A percentile compares a stretch with the other conserved stretches of the same genome.
phyloP scores from a whole-genome alignment of 2,113 vertebrate genomes.

The Irena cyanogastra region DNA sequence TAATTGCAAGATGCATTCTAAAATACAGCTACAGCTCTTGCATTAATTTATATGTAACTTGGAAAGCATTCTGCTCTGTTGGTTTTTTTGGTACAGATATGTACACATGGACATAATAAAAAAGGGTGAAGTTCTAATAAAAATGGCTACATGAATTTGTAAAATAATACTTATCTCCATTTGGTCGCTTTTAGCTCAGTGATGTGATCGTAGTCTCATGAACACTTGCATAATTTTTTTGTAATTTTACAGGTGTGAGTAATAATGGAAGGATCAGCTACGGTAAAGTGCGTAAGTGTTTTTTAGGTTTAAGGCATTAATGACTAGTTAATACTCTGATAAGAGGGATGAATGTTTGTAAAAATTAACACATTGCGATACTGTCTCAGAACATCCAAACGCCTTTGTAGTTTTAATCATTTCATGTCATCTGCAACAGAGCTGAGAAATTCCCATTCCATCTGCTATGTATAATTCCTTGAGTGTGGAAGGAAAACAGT shows the following conservation, averaged over 20 bases:
- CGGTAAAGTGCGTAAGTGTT: slow-evolving; percentile 63
- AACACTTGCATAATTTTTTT: slow-evolving; percentile 56
- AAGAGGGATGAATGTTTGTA: slow-evolving; percentile 7
- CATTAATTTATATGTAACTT: background rate
- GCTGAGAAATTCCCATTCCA: slow-evolving; percentile 30
- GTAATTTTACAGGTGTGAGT: slow-evolving; percentile 65
- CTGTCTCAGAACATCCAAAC: background rate
- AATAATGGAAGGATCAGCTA: slow-evolving; percentile 62
- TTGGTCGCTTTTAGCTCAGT: slow-evolving; percentile 29
- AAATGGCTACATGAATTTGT: background rate
- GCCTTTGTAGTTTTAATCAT: slow-evolving; percentile 20
- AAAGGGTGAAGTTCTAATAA: background rate
- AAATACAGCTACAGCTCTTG: background rate
- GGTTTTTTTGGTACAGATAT: background rate
- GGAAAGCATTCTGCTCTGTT: background rate
- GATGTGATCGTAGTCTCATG: slow-evolving; percentile 11
- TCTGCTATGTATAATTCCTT: slow-evolving; percentile 19
- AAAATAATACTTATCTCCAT: background rate
- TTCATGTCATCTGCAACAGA: background rate
- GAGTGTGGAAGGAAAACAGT: slow-evolving; percentile 2
- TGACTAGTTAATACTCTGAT: slow-evolving; percentile 5
- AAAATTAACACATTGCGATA: background rate
- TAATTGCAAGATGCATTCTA: background rate
- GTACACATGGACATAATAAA: background rate
- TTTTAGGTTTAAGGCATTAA: slow-evolving; percentile 53